Conservation (phyloP, 2,113 vertebrate species). For the Ammodytes dubius region DNA sequence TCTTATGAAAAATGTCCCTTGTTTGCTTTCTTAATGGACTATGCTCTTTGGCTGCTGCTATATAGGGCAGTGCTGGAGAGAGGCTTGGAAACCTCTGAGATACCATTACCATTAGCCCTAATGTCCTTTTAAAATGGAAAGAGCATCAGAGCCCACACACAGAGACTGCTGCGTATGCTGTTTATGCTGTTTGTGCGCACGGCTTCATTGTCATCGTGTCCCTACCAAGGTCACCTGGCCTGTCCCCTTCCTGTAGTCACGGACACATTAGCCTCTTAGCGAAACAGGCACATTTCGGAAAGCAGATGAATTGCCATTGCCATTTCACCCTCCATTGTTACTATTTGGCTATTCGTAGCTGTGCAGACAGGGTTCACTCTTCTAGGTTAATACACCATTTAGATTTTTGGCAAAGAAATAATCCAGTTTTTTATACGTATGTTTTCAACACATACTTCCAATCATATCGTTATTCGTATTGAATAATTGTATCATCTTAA, state of each 20-base stretch:
- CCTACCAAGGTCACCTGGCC: constrained; percentile 67
- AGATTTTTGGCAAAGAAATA: too few species aligned
- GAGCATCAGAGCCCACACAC: constrained; percentile 70
- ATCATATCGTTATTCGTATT: too few species aligned
- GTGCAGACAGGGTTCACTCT: neutral
- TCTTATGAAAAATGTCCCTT: constrained; percentile 70
- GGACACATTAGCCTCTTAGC: constrained; percentile 41
- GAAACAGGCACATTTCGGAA: constrained; percentile 4
- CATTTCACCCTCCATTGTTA: constrained; percentile 11
- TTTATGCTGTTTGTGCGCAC: constrained; percentile 59
- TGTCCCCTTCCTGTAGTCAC: constrained; percentile 27
- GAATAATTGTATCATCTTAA: too few species aligned
- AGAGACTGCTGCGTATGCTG: constrained; percentile 48
- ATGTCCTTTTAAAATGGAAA: constrained; percentile 86
- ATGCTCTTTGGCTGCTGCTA: constrained; percentile 59
- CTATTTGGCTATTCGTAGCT: neutral
- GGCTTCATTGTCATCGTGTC: constrained; percentile 56
- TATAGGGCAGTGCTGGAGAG: constrained; percentile 57
- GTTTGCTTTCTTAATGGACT: constrained; percentile 86
- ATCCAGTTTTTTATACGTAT: too few species aligned
- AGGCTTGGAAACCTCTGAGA: constrained; percentile 75
- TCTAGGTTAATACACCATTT: neutral
- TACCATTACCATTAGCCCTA: constrained; percentile 82
- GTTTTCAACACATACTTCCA: too few species aligned
- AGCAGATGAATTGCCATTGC: neutral